Evolutionary conservation across 2,888 invertebrate species (phyloP), one percentile per base, ranked within the genome.

Genomic region (Myopa testacea): DNA sequence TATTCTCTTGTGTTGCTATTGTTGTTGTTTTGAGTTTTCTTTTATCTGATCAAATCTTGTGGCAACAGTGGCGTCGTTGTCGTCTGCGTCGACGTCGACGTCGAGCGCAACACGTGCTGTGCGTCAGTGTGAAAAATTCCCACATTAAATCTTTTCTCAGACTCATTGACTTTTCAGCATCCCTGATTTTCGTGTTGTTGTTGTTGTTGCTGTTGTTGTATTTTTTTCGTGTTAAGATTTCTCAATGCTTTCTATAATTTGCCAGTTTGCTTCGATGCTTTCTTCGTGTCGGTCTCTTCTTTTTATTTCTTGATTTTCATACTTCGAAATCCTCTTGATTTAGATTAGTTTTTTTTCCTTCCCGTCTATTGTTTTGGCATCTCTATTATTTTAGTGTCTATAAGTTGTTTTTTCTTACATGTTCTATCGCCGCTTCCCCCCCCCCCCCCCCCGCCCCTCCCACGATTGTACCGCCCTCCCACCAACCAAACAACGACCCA

Each of bases 71-170:
- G 12, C 58, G 58, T 8, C 58, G 58, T 14, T 52, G 52, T 52
- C 52, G 52, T 58, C 16, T 1, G 3, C 62, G 34, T 58, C 16
- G 12, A 19, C 62, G 34, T 10, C 10, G 34, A 4, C 62, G 8
- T 37, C 71, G 26, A 19, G 26, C 12, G 65, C 76, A 83, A 81
- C 84, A 83, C 84, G 83, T 84, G 84, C 83, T 82, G 81, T 79
- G 80, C 80, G 81, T 82, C 83, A 81, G 78, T 79, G 79, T 79
- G 63, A 73, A 81, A 79, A 80, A 78, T 83, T 83, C 83, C 82
- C 83, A 82, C 83, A 83, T 81, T 82, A 83, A 82, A 82, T 83
- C 83, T 82, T 81, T 14, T 50, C 16, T 40, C n/a, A 68, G 68
- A 67, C 58, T 68, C 38, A 16, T 69, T 62, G 76, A 34, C 76